Conservation (phyloP, 2,797 vertebrate genomes). For the Liparis tanakae region DNA sequence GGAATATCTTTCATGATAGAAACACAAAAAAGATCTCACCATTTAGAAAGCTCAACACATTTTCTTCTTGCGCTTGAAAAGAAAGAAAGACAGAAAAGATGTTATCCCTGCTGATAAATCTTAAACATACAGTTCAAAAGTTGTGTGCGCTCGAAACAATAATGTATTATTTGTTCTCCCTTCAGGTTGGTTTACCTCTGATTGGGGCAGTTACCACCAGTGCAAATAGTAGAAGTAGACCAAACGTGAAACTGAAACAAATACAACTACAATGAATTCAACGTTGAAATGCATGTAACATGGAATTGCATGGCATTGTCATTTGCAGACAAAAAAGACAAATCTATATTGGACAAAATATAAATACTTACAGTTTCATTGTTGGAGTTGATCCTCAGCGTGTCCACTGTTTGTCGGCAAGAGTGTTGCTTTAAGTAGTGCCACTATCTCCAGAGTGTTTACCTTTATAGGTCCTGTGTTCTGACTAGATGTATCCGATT, state of each 20-base stretch:
- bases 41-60: slow-evolving; percentile 67
- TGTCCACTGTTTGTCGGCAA: slow-evolving; percentile 7
- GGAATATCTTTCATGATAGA: slow-evolving; percentile 4
- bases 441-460: slow-evolving; percentile 30
- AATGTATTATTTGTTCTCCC: neutral
- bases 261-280: slow-evolving; percentile 13
- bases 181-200: slow-evolving; percentile 67
- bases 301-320: too few species aligned
- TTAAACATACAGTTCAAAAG: neutral
- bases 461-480: slow-evolving; percentile 34
- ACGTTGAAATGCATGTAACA: slow-evolving; percentile 5
- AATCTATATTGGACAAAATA: neutral
- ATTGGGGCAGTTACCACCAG: slow-evolving; percentile 57
- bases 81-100: neutral
- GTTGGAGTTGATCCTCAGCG: slow-evolving; percentile 25
- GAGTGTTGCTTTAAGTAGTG: slow-evolving; percentile 41
- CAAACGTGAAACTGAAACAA: slow-evolving; percentile 58
- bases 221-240: slow-evolving; percentile 54
- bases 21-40: slow-evolving; percentile 53
- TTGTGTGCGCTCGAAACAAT: neutral
- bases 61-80: slow-evolving; percentile 58
- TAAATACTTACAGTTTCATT: slow-evolving; percentile 77
- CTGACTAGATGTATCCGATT: slow-evolving; percentile 41
- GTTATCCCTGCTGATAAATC: neutral
- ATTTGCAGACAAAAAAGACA: slow-evolving; percentile 3